phyloP scores from a whole-genome alignment of 2,113 vertebrate genomes.

The Cochlearius cochlearius region DNA sequence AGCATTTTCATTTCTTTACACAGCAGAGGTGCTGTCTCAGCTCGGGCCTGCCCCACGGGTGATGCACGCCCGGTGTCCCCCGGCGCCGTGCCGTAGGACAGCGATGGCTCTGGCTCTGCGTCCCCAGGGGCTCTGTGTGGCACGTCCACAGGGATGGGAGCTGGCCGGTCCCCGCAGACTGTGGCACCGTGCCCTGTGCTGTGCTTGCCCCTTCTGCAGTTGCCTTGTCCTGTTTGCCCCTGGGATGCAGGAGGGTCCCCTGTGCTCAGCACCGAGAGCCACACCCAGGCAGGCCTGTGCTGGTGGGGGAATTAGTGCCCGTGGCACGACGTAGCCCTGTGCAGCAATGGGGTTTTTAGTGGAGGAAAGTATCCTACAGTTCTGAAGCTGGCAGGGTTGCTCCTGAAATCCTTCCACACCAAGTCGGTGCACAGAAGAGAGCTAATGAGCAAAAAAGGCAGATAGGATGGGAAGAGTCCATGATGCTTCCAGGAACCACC shows the following conservation, averaged over 20 bases:
- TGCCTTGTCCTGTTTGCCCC: not conserved
- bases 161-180: not conserved
- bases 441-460: not conserved
- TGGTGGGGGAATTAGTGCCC: not conserved
- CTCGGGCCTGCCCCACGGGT: not conserved
- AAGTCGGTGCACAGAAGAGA: not conserved
- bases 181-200: not conserved
- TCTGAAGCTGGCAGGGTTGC: not conserved
- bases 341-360: not conserved
- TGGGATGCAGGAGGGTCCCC: fast-evolving
- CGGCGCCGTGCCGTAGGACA: fast-evolving
- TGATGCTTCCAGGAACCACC: not conserved
- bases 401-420: not conserved
- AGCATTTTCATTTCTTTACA: not conserved
- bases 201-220: not conserved
- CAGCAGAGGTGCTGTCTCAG: not conserved
- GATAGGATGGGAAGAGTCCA: not conserved
- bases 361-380: not conserved
- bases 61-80: fast-evolving
- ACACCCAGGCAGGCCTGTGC: not conserved
- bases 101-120: not conserved
- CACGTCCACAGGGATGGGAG: not conserved
- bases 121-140: not conserved
- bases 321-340: fast-evolving
- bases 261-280: not conserved